These are phyloP conservation scores for Chaenocephalus aceratus DNA, from an alignment of 2,113 vertebrate species.

Conservation along the genomic window DNA sequence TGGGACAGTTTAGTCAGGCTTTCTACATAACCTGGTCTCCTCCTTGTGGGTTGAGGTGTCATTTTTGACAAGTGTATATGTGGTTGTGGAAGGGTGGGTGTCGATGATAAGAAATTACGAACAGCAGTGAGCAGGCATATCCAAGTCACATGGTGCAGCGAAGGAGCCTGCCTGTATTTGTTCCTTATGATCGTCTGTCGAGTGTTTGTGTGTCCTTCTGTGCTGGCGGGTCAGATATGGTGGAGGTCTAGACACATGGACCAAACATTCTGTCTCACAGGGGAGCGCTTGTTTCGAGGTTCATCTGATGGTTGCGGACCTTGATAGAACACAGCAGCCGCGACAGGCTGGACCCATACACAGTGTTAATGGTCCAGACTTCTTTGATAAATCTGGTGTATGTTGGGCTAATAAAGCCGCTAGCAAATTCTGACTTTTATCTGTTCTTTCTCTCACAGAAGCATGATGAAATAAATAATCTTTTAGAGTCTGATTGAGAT, in stretches of 20 bases:
- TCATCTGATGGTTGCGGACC: constrained; percentile 76
- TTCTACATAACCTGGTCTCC: constrained; percentile 59
- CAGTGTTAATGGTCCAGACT: constrained; percentile 67
- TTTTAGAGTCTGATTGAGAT: constrained; percentile 13
- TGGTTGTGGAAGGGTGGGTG: constrained; percentile 78
- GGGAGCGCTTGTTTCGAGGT: constrained; percentile 69
- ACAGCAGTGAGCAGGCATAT: constrained; percentile 78
- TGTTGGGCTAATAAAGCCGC: constrained; percentile 25
- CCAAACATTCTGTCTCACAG: constrained; percentile 77
- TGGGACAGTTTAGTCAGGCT: constrained; percentile 35
- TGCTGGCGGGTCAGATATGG: constrained; percentile 84
- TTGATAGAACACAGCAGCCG: constrained; percentile 76
- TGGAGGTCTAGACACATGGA: constrained; percentile 83
- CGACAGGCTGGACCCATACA: constrained; percentile 60
- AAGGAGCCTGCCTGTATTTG: constrained; percentile 75
- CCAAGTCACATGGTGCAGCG: constrained; percentile 77
- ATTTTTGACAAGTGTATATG: constrained; percentile 81
- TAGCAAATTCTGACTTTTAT: constrained; percentile 35
- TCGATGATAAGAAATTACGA: constrained; percentile 75
- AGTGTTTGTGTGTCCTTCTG: constrained; percentile 87
- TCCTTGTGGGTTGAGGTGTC: constrained; percentile 75
- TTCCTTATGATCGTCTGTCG: constrained; percentile 82
- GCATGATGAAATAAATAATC: constrained; percentile 2
- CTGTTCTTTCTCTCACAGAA: constrained; percentile 13
- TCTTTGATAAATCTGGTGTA: constrained; percentile 61